A percentile compares a stretch with the other conserved stretches of the same genome.
phyloP scores from a whole-genome alignment of 1,140 invertebrate genomes.

The Laupala kohalensis region DNA sequence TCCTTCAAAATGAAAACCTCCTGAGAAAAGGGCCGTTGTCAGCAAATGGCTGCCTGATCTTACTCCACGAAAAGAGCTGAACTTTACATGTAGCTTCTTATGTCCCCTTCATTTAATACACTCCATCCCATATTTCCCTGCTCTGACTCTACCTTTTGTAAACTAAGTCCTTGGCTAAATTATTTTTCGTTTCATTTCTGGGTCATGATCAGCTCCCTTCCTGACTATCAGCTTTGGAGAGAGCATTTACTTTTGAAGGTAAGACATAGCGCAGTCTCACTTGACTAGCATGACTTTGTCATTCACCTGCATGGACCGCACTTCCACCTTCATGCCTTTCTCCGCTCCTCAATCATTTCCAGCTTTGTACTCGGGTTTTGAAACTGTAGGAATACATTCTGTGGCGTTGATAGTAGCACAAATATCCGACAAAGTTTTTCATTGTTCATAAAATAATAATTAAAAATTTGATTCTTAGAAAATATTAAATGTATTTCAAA shows the following conservation, averaged over 20 bases:
- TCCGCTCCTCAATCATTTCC: too few relatives aligned
- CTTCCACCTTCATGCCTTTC: too few relatives aligned
- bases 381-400: too few relatives aligned
- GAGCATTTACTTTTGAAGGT: slow-evolving; percentile 42
- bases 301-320: too few relatives aligned
- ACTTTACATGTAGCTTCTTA: not conserved
- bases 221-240: slow-evolving; percentile 39
- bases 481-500: too few relatives aligned
- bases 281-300: not conserved
- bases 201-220: slow-evolving; percentile 39
- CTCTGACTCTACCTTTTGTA: not conserved
- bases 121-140: not conserved
- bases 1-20: not conserved
- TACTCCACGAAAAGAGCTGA: not conserved
- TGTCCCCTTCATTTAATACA: not conserved
- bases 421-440: too few relatives aligned
- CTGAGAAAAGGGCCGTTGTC: not conserved
- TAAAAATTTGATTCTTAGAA: too few relatives aligned
- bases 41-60: not conserved
- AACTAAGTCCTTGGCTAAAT: slow-evolving; percentile 29
- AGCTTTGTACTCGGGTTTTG: too few relatives aligned
- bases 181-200: slow-evolving; percentile 41
- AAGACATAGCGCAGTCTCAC: slow-evolving; percentile 23
- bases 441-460: too few relatives aligned
- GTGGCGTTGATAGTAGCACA: too few relatives aligned